Percentiles rank a stretch among this genome's conserved stretches.
Evolutionary conservation across 2,113 vertebrate species (phyloP).

Genomic region (Pseudopodoces humilis): DNA sequence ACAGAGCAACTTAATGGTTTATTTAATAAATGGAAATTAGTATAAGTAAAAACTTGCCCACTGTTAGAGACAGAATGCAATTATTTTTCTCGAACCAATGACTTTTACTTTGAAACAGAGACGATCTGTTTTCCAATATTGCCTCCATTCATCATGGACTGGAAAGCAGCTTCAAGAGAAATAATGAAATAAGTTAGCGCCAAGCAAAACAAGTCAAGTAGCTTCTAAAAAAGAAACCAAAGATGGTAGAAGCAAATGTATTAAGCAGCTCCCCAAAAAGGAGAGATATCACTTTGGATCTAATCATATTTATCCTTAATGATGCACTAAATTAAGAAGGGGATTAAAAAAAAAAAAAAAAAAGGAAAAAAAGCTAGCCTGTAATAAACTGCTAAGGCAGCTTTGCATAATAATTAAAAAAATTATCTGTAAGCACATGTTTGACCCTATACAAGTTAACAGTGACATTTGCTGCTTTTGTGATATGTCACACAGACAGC

Average conservation of each 20-base stretch:
- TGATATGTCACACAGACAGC: not conserved
- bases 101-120: conserved; percentile 79
- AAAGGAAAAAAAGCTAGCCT: not conserved
- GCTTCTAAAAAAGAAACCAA: not conserved
- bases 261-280: not conserved
- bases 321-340: not conserved
- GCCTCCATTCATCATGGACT: conserved; percentile 94
- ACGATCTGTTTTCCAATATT: conserved; percentile 94
- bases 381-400: not conserved
- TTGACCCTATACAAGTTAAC: not conserved
- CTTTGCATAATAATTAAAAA: not conserved
- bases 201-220: not conserved
- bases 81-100: not conserved
- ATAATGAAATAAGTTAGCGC: conserved; percentile 14
- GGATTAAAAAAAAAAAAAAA: not conserved
- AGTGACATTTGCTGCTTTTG: not conserved
- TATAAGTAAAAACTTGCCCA: not conserved
- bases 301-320: not conserved
- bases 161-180: conserved; percentile 87
- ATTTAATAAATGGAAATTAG: not conserved
- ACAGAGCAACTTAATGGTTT: not conserved
- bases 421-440: not conserved
- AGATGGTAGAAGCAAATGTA: not conserved
- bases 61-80: not conserved
- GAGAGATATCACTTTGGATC: not conserved